These are phyloP conservation scores for Bombus terrestris DNA, from an alignment of 1,140 invertebrate species.

Conservation along the genomic window DNA sequence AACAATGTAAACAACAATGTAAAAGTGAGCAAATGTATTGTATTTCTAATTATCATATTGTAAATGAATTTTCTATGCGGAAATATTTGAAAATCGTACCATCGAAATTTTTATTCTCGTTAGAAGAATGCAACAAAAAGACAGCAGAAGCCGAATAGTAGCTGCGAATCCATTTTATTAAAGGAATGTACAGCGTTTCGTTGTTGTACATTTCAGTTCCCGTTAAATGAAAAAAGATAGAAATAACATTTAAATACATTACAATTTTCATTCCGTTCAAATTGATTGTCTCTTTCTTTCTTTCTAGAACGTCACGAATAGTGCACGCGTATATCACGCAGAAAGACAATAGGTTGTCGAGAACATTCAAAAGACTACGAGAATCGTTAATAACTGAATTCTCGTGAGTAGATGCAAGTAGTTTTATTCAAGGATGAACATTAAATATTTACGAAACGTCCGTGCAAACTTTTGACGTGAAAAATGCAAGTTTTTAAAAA, in stretches of 20 bases:
- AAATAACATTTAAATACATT: conserved; percentile 8
- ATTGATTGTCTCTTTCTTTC: not conserved
- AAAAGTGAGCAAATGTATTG: not conserved
- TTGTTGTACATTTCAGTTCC: not conserved
- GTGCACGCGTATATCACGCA: not conserved
- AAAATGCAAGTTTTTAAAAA: conserved; percentile 3
- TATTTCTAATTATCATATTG: not conserved
- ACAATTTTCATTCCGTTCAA: not conserved
- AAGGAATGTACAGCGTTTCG: not conserved
- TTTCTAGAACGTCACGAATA: not conserved
- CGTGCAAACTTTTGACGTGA: not conserved
- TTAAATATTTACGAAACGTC: conserved; percentile 20
- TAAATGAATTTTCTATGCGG: not conserved
- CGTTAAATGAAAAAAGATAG: not conserved
- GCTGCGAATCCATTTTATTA: conserved; percentile 47
- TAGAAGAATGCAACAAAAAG: conserved; percentile 30
- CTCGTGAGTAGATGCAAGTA: conserved; percentile 1
- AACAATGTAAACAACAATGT: not conserved
- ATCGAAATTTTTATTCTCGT: not conserved
- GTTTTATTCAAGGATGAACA: conserved; percentile 14
- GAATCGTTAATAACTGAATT: conserved; percentile 38
- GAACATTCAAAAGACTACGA: not conserved
- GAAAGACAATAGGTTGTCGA: not conserved
- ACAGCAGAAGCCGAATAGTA: conserved; percentile 49
- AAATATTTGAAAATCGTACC: conserved; percentile 19